Evolutionary conservation across 1,140 invertebrate genomes (phyloP).

Genomic region (Megathymus violae): DNA sequence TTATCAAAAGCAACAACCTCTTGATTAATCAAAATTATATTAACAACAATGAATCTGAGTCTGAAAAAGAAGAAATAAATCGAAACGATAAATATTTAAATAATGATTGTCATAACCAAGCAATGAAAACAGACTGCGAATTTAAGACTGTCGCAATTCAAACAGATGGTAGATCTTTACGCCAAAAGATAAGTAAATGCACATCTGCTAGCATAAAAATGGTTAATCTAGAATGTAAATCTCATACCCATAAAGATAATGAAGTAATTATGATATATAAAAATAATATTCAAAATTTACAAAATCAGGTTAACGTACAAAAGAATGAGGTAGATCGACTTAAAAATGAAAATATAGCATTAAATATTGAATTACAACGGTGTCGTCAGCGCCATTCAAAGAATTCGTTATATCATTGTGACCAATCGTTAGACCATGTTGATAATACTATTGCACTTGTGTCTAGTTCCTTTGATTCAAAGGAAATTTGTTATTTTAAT

Average conservation of each 20-base stretch:
- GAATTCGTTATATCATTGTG: too few species aligned
- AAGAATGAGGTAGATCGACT: slow-evolving; percentile 57
- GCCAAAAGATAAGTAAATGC: slow-evolving; percentile 45
- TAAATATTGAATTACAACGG: slow-evolving; percentile 57
- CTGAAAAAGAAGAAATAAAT: neutral
- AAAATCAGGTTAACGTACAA: slow-evolving; percentile 49
- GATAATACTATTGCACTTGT: slow-evolving; percentile 16
- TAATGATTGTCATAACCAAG: slow-evolving; percentile 26
- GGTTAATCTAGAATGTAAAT: slow-evolving; percentile 45
- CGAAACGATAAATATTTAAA: slow-evolving; percentile 2
- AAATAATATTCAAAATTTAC: slow-evolving; percentile 51
- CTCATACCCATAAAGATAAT: slow-evolving; percentile 31
- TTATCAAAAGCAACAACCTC: slow-evolving; percentile 54
- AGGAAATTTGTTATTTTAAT: slow-evolving; percentile 35
- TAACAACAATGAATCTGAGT: slow-evolving; percentile 6
- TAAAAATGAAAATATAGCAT: slow-evolving; percentile 56
- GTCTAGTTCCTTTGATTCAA: slow-evolving; percentile 44
- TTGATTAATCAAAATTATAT: slow-evolving; percentile 12
- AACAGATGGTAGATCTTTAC: slow-evolving; percentile 8
- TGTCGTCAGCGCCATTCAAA: slow-evolving; percentile 25
- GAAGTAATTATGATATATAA: slow-evolving; percentile 44
- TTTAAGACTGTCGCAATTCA: slow-evolving; percentile 12
- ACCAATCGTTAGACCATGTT: slow-evolving; percentile 22
- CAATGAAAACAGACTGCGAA: slow-evolving; percentile 37
- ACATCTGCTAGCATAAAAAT: slow-evolving; percentile 45